These are phyloP conservation scores for Furcula furcula DNA, from an alignment of 2,888 invertebrate species.

Conservation along the genomic window DNA sequence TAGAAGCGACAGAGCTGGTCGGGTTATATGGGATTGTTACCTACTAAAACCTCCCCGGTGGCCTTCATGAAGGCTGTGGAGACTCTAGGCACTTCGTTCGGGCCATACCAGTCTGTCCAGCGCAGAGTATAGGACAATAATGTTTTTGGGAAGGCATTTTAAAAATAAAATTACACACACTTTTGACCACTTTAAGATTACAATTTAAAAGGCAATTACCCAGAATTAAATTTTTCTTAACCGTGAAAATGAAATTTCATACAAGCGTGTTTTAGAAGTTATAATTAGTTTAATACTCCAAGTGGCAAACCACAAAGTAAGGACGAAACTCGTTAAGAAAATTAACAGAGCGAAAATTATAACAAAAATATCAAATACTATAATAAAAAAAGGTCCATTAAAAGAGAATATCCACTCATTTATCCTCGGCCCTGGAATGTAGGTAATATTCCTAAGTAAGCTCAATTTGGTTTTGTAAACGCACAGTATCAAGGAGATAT, in stretches of 20 bases:
- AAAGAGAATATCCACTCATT: constrained; percentile 6
- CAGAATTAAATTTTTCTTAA: no score
- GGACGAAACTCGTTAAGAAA: constrained; percentile 1
- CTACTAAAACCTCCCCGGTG: no score
- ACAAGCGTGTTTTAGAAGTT: neutral
- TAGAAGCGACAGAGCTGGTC: no score
- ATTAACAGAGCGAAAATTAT: neutral
- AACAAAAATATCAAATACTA: constrained; percentile 9
- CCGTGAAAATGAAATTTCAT: neutral
- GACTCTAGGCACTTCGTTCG: no score
- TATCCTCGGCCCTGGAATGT: constrained; percentile 3
- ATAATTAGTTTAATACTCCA: neutral
- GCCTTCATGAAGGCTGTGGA: no score
- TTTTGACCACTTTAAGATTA: no score
- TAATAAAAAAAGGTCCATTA: constrained; percentile 11
- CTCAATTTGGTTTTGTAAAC: constrained; percentile 11
- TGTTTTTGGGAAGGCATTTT: no score
- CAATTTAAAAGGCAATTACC: no score
- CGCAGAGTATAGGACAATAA: no score
- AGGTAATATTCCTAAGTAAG: constrained; percentile 3
- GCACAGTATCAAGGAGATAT: constrained; percentile 1
- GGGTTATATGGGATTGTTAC: no score
- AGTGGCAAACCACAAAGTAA: neutral
- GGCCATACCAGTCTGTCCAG: no score
- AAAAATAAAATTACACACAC: no score